These are phyloP conservation scores for Phaethon lepturus DNA, from an alignment of 2,113 vertebrate genomes.

Conservation along the genomic window DNA sequence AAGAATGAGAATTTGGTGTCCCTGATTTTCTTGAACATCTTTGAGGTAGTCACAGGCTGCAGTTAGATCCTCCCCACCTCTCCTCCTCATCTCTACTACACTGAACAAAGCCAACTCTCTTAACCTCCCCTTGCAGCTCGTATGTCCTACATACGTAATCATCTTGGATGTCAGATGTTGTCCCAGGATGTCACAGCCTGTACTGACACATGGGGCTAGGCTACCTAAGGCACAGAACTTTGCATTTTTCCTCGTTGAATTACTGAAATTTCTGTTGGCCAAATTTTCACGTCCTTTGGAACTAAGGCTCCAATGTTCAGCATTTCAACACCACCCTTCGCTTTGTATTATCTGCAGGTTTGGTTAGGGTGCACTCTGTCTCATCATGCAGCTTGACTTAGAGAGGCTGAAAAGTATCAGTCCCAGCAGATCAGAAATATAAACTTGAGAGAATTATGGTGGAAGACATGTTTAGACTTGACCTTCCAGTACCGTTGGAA, in stretches of 20 bases:
- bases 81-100: not conserved
- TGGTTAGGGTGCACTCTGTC: not conserved
- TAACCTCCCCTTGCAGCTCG: not conserved
- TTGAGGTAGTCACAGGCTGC: not conserved
- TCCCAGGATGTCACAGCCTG: not conserved
- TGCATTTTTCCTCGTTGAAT: not conserved
- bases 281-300: not conserved
- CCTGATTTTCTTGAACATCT: not conserved
- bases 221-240: not conserved
- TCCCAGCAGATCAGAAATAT: not conserved
- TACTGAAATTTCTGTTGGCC: not conserved
- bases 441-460: not conserved
- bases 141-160: not conserved
- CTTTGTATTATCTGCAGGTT: not conserved
- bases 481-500: not conserved
- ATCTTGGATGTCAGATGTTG: not conserved
- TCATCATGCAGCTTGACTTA: not conserved
- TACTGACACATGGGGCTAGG: not conserved
- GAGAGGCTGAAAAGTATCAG: not conserved
- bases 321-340: not conserved
- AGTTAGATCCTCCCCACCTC: not conserved
- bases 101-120: not conserved
- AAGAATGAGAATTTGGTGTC: not conserved
- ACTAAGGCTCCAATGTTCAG: not conserved
- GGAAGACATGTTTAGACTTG: not conserved